These are phyloP conservation scores for Leuciscus idus DNA, from an alignment of 2,113 vertebrate species.

Conservation along the genomic window DNA sequence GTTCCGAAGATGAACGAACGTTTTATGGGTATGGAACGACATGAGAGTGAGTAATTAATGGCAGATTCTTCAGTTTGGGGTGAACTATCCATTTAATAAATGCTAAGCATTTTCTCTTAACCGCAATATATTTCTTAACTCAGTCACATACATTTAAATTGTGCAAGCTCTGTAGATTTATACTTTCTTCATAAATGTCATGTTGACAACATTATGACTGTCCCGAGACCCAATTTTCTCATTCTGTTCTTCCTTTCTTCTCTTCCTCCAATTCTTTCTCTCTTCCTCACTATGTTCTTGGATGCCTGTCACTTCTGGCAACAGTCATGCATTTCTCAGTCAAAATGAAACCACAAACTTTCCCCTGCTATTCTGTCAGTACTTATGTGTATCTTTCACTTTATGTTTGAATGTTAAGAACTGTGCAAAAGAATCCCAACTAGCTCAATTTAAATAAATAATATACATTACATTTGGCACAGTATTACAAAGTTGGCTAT, in stretches of 20 bases:
- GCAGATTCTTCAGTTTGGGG: too few relatives aligned
- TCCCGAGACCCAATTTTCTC: not conserved
- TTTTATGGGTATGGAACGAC: too few relatives aligned
- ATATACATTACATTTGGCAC: too few relatives aligned
- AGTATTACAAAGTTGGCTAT: too few relatives aligned
- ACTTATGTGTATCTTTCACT: not conserved
- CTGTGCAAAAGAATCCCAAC: not conserved
- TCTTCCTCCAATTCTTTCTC: constrained; percentile 21
- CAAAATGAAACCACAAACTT: constrained; percentile 26
- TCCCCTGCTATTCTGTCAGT: constrained; percentile 2
- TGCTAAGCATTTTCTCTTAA: not conserved
- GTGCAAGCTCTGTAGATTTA: not conserved
- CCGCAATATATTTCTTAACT: not conserved
- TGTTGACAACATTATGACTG: not conserved
- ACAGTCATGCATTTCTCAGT: constrained; percentile 31
- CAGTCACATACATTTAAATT: not conserved
- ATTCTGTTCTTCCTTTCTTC: constrained; percentile 11
- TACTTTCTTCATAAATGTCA: not conserved
- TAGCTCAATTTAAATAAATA: too few relatives aligned
- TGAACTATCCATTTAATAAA: too few relatives aligned
- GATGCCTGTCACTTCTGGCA: not conserved
- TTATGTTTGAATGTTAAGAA: constrained; percentile 20
- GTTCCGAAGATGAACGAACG: too few relatives aligned
- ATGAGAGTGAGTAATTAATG: too few relatives aligned
- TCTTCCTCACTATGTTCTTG: constrained; percentile 13